Evolutionary conservation across 2,113 vertebrate species (phyloP).

Genomic region (Sphaerodactylus townsendi): DNA sequence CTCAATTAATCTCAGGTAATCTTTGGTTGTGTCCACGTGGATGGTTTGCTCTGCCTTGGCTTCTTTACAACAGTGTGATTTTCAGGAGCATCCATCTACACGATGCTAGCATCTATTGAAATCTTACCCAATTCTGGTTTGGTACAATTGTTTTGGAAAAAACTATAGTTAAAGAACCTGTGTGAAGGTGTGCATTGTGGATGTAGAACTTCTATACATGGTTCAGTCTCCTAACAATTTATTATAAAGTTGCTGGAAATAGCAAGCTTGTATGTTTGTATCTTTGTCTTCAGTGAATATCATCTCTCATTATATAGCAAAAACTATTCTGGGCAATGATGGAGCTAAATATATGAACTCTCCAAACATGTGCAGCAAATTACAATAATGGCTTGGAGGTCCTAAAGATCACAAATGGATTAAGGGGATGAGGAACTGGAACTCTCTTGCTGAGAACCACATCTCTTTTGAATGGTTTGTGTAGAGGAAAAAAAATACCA

Average conservation of each 20-base stretch:
- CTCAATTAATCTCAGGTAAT: no score
- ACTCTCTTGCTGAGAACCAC: background rate
- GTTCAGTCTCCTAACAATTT: background rate
- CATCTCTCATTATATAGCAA: background rate
- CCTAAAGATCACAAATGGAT: background rate
- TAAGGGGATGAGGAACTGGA: constrained; percentile 8
- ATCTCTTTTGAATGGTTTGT: background rate
- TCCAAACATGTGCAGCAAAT: background rate
- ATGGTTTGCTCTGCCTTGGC: no score
- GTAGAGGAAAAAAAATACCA: no score
- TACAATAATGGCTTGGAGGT: accelerated
- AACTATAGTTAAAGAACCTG: no score
- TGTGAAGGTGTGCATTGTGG: no score
- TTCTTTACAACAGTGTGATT: no score
- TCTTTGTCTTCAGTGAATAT: accelerated
- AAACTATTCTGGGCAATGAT: background rate
- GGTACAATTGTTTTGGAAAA: no score
- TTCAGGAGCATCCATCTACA: no score
- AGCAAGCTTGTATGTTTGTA: background rate
- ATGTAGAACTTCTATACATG: background rate
- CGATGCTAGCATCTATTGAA: no score
- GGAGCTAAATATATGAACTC: background rate
- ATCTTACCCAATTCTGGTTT: no score
- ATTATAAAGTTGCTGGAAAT: background rate
- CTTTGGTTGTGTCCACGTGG: no score